Base-by-base conservation (phyloP, 2,888 invertebrate species). In the Synergus japonicus region DNA sequence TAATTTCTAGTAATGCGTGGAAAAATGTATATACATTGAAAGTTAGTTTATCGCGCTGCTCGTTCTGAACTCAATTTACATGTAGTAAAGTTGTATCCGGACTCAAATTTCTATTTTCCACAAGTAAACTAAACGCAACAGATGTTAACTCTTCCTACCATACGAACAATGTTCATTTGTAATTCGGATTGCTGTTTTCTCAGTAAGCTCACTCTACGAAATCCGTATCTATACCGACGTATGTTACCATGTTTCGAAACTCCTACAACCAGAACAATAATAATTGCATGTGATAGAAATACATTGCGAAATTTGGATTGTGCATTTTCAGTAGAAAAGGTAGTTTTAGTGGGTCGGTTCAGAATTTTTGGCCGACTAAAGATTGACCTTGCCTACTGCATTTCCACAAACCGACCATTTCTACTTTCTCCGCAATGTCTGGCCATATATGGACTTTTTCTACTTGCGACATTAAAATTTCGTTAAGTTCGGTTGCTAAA, bases 161-260 rank as follows among this genome's bases (percentile, higher is more conserved):
- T 41, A 49, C 54, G 46, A 54, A 73, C 15, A 15, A 9, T 54
- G 10, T 54, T 54, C 41, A 41, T 54, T 73, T 73, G 54, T 73
- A 73, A 73, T 29, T 73, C 54, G 15, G 37, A 37, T 73, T 49
- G 49, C 9, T 37, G 54, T n/a, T 54, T 73, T 73, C 54, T 49
- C n/a, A 5, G 60, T 22, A 5, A 29, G 60, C 22, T 60, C 22
- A 29, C 22, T 22, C 22, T 22, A 12, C 8, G 37, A 73, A 54
- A 37, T 73, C 37, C 37, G 29, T 54, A 73, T 37, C 15, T n/a
- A 73, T 37, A 4, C n/a, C 4, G 10, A 54, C 5, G 15, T 54
- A n/a, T 54, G 15, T 29, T 54, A 29, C 29, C 37, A 5, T 37
- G 37, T 44, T 66, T 44, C 9, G 9, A 18, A 15, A 54, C 29